These are phyloP conservation scores for Pantherophis guttatus DNA, from an alignment of 2,113 vertebrate genomes.

Conservation along the genomic window DNA sequence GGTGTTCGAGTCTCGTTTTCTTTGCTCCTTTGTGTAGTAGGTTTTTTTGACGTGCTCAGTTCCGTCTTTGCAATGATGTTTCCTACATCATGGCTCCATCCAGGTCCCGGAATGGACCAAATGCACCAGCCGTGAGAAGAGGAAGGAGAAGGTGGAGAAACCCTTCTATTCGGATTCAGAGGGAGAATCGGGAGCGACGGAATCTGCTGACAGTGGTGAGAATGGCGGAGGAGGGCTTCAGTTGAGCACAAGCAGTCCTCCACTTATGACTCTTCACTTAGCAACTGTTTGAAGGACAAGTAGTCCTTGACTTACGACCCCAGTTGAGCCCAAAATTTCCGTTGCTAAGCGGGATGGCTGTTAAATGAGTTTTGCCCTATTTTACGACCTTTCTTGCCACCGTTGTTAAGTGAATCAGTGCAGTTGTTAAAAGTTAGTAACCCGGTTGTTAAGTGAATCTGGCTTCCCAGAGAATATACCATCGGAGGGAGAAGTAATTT, in stretches of 20 bases:
- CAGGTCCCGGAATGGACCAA: slow-evolving; percentile 99
- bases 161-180: slow-evolving; percentile 97
- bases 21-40: neutral
- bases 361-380: no score
- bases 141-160: slow-evolving; percentile 96
- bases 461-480: no score
- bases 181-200: slow-evolving; percentile 91
- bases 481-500: no score
- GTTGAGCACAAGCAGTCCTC: neutral
- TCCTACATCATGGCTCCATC: neutral
- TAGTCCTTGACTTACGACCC: neutral
- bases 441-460: no score
- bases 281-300: neutral
- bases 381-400: no score
- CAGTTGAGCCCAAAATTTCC: no score
- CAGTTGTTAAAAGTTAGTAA: no score
- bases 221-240: neutral
- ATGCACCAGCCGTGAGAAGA: slow-evolving; percentile 91
- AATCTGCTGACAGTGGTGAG: slow-evolving; percentile 94
- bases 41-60: neutral
- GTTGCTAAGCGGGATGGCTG: no score
- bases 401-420: no score
- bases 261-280: neutral
- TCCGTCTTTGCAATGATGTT: neutral
- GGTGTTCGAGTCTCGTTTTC: neutral